Base-by-base conservation (phyloP, 2,797 vertebrate genomes). In the Yasuhikotakia modesta region DNA sequence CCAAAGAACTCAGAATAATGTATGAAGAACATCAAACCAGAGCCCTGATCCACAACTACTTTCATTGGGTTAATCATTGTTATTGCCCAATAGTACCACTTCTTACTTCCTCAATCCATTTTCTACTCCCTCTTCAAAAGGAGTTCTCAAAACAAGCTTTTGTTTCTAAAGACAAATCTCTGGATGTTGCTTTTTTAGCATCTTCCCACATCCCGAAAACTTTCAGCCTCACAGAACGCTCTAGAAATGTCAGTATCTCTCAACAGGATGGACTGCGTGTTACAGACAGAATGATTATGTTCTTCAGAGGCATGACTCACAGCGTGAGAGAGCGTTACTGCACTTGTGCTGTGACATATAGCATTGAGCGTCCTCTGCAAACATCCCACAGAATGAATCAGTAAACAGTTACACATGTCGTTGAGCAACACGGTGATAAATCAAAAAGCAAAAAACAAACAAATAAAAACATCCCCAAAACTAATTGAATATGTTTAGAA, bases 361-460 rank as follows among this genome's bases (percentile, higher is more conserved):
- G 2, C 52, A 27, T 58, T 27, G 13, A 58, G 21, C 24, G 2
- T 27, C 24, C 24, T 22, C 22, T 10, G 14, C 22, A 58, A 58
- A 8, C 27, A 24, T 58, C 55, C 55, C 22, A 27, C 55, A 27
- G 22, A 58, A 58, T 58, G 57, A 58, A 58, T 58, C 57, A 58
- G 57, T 14, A 58, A 27, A 55, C 52, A 24, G 22, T 22, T 57
- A 24, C 21, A 57, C 22, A 8, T 16, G 57, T 4, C 24, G 27
- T 43, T 43, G 39, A 11, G 39, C 7, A 58, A 58, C 57, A 16
- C 1, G 5, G 11, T 57, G 53, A 24, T 22, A 13, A 21, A 24
- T 24, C 39, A 43, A 10, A 43, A 11, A 10, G 39, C 39, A 43
- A 43, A 43, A 43, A 43, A 58, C 4, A n/a, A 43, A 43, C 39